These are phyloP conservation scores for Rhinogobio ventralis DNA, from an alignment of 2,797 vertebrate species.

Conservation along the genomic window DNA sequence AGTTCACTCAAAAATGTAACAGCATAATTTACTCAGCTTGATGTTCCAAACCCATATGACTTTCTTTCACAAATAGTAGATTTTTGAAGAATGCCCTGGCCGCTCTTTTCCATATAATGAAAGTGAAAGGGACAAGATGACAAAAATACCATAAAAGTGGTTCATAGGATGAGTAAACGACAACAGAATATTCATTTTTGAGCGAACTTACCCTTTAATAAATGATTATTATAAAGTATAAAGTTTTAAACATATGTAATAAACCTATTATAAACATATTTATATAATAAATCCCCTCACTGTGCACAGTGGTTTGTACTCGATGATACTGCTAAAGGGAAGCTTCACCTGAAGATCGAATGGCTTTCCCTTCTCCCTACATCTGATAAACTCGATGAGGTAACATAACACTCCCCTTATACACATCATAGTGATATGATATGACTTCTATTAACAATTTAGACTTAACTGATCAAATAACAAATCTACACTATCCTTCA, in stretches of 20 bases:
- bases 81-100: not conserved
- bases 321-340: constrained; percentile 87
- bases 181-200: not conserved
- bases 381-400: constrained; percentile 87
- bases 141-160: not conserved
- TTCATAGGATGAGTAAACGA: constrained; percentile 6
- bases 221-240: not conserved
- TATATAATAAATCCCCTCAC: not conserved
- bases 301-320: constrained; percentile 87
- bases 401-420: constrained; percentile 59
- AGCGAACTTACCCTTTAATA: not conserved
- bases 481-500: not conserved
- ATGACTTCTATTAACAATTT: not conserved
- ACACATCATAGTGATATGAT: not conserved
- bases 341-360: constrained; percentile 91
- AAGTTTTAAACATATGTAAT: not conserved
- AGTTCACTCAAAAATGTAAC: not conserved
- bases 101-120: not conserved
- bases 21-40: not conserved
- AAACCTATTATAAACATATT: not conserved
- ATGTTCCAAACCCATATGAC: not conserved
- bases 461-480: not conserved
- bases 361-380: constrained; percentile 86
- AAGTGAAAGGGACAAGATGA: not conserved
- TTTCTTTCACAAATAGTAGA: too few species aligned